These are phyloP conservation scores for Myiopsitta monachus DNA, from an alignment of 2,113 vertebrate genomes.

Conservation along the genomic window DNA sequence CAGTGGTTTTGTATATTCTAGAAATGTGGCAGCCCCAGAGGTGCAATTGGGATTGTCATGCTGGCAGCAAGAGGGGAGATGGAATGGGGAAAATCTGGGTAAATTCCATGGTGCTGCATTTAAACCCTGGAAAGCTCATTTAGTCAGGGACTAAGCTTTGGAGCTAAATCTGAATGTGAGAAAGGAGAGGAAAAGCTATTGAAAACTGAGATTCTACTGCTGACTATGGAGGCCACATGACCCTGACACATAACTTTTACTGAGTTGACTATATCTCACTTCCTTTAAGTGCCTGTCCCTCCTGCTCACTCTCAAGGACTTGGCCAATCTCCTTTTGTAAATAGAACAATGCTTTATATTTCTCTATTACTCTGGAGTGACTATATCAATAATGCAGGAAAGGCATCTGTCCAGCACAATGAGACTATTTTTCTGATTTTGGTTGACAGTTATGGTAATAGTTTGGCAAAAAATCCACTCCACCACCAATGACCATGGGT, in stretches of 20 bases:
- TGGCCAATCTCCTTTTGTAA: slow-evolving; percentile 99
- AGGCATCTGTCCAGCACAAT: slow-evolving; percentile 92
- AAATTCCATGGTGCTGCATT: background rate
- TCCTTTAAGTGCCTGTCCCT: slow-evolving; percentile 93
- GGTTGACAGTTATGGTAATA: slow-evolving; percentile 99
- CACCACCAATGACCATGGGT: slow-evolving; percentile 91
- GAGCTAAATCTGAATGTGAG: slow-evolving; percentile 47
- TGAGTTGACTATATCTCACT: slow-evolving; percentile 94
- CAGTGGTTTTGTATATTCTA: background rate
- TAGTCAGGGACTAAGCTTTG: slow-evolving; percentile 46
- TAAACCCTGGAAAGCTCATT: slow-evolving; percentile 32
- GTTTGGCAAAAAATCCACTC: slow-evolving; percentile 99
- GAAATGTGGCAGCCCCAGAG: background rate
- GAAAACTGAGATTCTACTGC: slow-evolving; percentile 63
- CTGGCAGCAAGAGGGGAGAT: background rate
- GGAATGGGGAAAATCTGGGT: background rate
- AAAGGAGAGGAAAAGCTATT: slow-evolving; percentile 40
- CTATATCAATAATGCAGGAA: slow-evolving; percentile 99
- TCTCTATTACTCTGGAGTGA: slow-evolving; percentile 89
- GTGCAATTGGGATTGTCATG: background rate
- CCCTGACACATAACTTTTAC: slow-evolving; percentile 86
- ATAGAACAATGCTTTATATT: slow-evolving; percentile 99
- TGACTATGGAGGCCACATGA: slow-evolving; percentile 81
- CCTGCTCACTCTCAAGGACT: slow-evolving; percentile 93
- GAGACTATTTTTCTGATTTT: slow-evolving; percentile 99